phyloP scores from a whole-genome alignment of 2,888 invertebrate genomes.

The Lumbricus terrestris region DNA sequence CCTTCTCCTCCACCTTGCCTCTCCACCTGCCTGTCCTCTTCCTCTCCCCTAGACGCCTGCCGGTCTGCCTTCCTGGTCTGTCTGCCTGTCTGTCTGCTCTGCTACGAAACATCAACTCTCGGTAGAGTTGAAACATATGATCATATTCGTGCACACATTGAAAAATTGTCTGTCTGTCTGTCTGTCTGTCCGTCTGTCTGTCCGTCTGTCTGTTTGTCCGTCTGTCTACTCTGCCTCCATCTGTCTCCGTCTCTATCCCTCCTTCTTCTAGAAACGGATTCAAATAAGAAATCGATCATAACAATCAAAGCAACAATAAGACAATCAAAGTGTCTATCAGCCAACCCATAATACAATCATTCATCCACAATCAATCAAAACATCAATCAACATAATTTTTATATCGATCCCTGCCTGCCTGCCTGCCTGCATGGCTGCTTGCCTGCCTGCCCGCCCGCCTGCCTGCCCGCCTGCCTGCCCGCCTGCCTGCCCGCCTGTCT shows the following conservation, averaged over 20 bases:
- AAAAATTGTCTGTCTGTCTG: too few relatives aligned
- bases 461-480: too few relatives aligned
- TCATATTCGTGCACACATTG: too few relatives aligned
- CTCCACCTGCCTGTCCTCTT: too few relatives aligned
- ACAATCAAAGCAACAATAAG: neutral
- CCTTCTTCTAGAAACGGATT: too few relatives aligned
- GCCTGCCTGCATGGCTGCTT: neutral
- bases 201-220: neutral
- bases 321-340: neutral
- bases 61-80: neutral
- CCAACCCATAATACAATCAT: too few relatives aligned
- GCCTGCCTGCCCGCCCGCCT: too few relatives aligned
- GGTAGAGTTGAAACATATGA: too few relatives aligned
- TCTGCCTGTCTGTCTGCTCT: too few relatives aligned
- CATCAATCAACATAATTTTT: neutral
- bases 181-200: neutral
- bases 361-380: neutral
- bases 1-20: slow-evolving; percentile 14
- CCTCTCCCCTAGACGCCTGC: neutral
- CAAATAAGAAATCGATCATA: neutral
- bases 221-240: neutral
- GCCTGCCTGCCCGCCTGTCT: too few relatives aligned
- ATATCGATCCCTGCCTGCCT: neutral
- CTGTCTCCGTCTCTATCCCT: too few relatives aligned
- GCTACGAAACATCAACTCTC: too few relatives aligned